These are phyloP conservation scores for Rousettus madagascariensis DNA, from an alignment of 2,797 vertebrate genomes.

Conservation along the genomic window DNA sequence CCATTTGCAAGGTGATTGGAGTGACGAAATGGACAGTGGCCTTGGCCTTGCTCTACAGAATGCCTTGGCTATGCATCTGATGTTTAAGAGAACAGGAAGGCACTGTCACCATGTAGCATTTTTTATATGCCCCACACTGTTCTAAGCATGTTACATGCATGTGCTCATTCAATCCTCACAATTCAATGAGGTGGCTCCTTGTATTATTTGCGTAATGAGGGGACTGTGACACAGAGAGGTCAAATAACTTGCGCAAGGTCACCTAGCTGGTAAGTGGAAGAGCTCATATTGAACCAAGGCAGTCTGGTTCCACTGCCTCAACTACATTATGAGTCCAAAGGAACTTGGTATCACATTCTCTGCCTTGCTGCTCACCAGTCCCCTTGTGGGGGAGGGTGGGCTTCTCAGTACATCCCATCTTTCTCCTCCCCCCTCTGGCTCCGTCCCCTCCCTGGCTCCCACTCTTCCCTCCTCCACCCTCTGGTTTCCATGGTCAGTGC, in stretches of 20 bases:
- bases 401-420: not conserved
- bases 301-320: not conserved
- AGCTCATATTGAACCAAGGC: not conserved
- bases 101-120: not conserved
- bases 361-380: not conserved
- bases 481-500: not conserved
- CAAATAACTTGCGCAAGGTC: not conserved
- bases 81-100: not conserved
- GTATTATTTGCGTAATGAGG: not conserved
- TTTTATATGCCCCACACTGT: not conserved
- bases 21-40: not conserved
- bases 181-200: not conserved
- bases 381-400: not conserved
- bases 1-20: not conserved
- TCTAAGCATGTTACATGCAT: not conserved
- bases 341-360: not conserved
- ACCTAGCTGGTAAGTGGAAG: not conserved
- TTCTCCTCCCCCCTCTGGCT: not conserved
- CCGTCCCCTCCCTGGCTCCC: not conserved
- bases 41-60: not conserved
- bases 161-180: not conserved
- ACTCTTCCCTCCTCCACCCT: not conserved
- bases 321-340: not conserved
- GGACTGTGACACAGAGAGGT: not conserved
- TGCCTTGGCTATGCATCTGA: not conserved